Base-by-base conservation (phyloP, 2,797 vertebrate species). In the Lepidocolaptes lacrymiger region DNA sequence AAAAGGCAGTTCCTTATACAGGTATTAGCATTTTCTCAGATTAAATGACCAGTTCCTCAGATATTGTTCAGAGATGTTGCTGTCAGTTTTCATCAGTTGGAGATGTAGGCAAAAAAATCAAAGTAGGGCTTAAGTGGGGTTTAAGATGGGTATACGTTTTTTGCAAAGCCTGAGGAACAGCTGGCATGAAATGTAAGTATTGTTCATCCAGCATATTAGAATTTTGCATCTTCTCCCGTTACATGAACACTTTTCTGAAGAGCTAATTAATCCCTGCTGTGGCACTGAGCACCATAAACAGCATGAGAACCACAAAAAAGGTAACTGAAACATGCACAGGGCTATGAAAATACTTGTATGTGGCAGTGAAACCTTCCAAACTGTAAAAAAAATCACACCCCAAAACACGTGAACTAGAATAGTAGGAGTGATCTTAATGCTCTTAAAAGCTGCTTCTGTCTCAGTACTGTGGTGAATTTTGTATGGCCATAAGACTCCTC, bases 101-200 rank as follows among this genome's bases (percentile, higher is more conserved):
- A 91, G 71, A 79, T 26, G 7, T 26, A 85, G 32, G 66, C 11
- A 85, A 90, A 62, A 89, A 85, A 81, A 69, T 94, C 69, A 54
- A 92, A 84, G 87, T 7, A 77, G 58, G 73, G 19, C 59, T 88
- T 89, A 89, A 86, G 51, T 59, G 43, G 32, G n/a, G 73, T 72
- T 89, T 91, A 52, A 78, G 62, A 74, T 59, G 62, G 48, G n/a
- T 79, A 26, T 83, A 86, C 96, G 66, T 73, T 85, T 79, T 46
- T 81, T 86, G 41, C 41, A 89, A 88, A 90, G 73, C 73, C 68
- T 24, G 46, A 81, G 28, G 43, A 95, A 88, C 91, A 92, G 86
- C 91, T 96, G 95, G 69, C 36, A 56, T 22, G 93, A 39, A 68
- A 83, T 62, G 28, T 28, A 56, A 88, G 73, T 41, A 6, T 46